Base-by-base conservation (phyloP, 2,888 invertebrate species). In the Ischnura elegans region DNA sequence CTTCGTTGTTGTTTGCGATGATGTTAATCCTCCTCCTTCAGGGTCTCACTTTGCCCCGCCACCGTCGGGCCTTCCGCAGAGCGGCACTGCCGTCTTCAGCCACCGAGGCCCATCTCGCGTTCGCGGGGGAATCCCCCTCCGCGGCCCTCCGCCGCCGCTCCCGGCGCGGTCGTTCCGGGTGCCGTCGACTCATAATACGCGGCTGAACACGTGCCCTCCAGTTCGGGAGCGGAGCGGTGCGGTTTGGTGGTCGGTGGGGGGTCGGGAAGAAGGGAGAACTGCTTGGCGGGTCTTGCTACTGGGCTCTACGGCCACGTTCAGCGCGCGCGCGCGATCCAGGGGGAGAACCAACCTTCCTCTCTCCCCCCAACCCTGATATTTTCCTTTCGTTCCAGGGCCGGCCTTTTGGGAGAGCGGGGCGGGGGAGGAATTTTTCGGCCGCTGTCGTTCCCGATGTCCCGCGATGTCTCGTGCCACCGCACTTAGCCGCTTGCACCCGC, bases 381-480 rank as follows among this genome's bases (percentile, higher is more conserved):
- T 51, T 51, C 51, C 19, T 51, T 51, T 51, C 51, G 51, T 5
- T 19, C 19, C 51, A 51, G 51, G 47, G 47, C 47, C 47, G 47
- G 47, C 47, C 47, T 47, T 47, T 47, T 13, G 47, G 51, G 51
- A n/a, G 51, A 51, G 61, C 61, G 61, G 61, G 61, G 25, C 61
- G 21, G 61, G 51, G 51, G 51, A 25, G n/a, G 61, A n/a, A 76
- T 76, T 76, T 76, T 76, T 76, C 76, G 76, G 76, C 61, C 61
- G 25, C 76, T 76, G 76, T 76, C 76, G 76, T 76, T 36, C 76
- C 76, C 76, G 76, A 76, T 76, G 76, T 76, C 29, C 76, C 76
- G 76, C 76, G 76, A 76, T 76, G 76, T 76, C 76, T 76, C 76
- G 76, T 76, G 76, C 76, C 76, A 36, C 76, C 76, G 76, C 76